Percentiles rank a stretch among this genome's conserved stretches.
These are phyloP conservation scores for Gymnosoma rotundatum DNA, from an alignment of 2,888 invertebrate species.

Conservation along the genomic window DNA sequence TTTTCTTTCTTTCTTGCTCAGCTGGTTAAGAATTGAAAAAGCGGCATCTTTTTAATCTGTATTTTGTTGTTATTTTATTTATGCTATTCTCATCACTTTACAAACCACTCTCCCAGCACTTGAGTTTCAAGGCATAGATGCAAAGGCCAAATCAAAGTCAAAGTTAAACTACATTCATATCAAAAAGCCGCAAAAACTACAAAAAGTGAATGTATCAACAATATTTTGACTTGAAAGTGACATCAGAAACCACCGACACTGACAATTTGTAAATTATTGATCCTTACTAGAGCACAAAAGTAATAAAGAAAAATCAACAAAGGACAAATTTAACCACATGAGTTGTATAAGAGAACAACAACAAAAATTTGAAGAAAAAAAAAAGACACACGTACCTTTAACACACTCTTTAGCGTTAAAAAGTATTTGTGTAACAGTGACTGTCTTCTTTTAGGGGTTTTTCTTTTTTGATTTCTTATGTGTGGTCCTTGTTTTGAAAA, in stretches of 20 bases:
- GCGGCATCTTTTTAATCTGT: constrained; percentile 54
- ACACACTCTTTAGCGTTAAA: neutral
- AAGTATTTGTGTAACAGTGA: constrained; percentile 11
- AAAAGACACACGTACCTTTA: neutral
- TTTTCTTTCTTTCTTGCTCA: constrained; percentile 1
- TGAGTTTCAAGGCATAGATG: constrained; percentile 47
- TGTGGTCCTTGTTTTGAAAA: constrained; percentile 59
- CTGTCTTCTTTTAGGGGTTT: constrained; percentile 7
- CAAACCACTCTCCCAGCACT: constrained; percentile 54
- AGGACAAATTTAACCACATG: constrained; percentile 51
- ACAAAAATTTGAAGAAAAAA: neutral
- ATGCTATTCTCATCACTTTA: constrained; percentile 57
- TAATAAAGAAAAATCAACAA: constrained; percentile 13
- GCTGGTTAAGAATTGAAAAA: constrained; percentile 33
- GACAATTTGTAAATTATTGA: constrained; percentile 70
- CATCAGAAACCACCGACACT: constrained; percentile 65
- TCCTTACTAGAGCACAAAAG: constrained; percentile 58
- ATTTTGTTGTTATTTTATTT: constrained; percentile 39
- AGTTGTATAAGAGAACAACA: constrained; percentile 1
- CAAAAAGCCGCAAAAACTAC: constrained; percentile 63
- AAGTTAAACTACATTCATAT: constrained; percentile 9
- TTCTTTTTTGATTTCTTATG: constrained; percentile 23
- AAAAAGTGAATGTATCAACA: constrained; percentile 58
- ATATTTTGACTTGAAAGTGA: constrained; percentile 67
- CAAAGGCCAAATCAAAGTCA: too few species aligned